Percentiles rank a stretch among this genome's conserved stretches.
Conservation (phyloP, 2,888 invertebrate species). For the Machimus rusticus region DNA sequence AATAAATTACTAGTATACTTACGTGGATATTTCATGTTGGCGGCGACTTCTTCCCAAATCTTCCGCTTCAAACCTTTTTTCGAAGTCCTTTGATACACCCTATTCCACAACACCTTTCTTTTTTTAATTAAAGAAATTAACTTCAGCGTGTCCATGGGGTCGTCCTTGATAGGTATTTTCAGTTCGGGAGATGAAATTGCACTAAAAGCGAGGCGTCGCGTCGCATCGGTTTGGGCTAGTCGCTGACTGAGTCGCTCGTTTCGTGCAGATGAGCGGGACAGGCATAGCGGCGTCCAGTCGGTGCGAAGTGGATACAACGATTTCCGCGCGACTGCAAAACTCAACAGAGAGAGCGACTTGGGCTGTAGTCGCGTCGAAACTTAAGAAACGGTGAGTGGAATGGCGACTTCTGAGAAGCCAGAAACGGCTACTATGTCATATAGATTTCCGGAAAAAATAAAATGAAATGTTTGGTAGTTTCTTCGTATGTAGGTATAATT, state of each 20-base stretch:
- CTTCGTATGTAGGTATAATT: no score
- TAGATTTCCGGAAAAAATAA: not conserved
- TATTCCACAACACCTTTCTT: not conserved
- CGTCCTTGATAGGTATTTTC: not conserved
- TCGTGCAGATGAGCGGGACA: not conserved
- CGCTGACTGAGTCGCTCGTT: not conserved
- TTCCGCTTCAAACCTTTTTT: not conserved
- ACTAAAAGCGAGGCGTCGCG: not conserved
- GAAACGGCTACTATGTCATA: not conserved
- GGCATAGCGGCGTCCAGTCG: not conserved
- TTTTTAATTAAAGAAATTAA: not conserved
- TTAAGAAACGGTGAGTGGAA: not conserved
- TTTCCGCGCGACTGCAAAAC: not conserved
- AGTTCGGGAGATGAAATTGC: not conserved
- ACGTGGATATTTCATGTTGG: not conserved
- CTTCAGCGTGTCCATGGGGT: not conserved
- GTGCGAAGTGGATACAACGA: not conserved
- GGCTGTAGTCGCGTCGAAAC: not conserved
- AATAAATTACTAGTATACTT: not conserved
- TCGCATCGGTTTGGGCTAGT: not conserved
- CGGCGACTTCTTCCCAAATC: not conserved
- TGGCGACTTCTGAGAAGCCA: not conserved
- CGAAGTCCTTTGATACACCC: no score
- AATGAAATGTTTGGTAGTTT: not conserved
- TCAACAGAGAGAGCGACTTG: not conserved